Percentiles rank a stretch among this genome's conserved stretches.
These are phyloP conservation scores for Rafetus swinhoei DNA, from an alignment of 2,113 vertebrate species.

Conservation along the genomic window DNA sequence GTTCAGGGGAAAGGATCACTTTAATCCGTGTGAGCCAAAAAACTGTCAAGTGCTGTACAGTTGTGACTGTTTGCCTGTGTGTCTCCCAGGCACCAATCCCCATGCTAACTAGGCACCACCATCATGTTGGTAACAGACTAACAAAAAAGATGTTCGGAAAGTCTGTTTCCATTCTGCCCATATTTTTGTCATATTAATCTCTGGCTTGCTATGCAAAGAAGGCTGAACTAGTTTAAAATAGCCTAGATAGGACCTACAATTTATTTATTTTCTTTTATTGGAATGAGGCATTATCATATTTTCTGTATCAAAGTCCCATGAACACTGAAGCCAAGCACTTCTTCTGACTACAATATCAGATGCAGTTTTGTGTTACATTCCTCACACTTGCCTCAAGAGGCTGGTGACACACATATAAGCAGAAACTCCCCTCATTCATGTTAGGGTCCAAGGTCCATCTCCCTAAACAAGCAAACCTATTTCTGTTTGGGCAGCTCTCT, in stretches of 20 bases:
- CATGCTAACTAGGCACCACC: background rate
- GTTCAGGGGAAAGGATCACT: conserved; percentile 14
- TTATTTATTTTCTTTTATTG: background rate
- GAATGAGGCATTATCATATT: background rate
- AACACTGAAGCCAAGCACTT: background rate
- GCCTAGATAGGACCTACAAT: background rate
- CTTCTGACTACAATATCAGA: background rate
- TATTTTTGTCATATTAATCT: background rate
- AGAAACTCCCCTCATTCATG: background rate
- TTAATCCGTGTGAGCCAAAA: conserved; percentile 9
- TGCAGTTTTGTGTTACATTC: background rate
- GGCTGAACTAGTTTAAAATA: background rate
- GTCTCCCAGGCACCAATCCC: background rate
- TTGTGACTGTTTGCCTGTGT: background rate
- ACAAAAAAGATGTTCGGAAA: background rate
- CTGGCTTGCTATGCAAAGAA: background rate
- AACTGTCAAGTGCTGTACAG: background rate
- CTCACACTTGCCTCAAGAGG: background rate
- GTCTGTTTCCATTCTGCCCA: background rate
- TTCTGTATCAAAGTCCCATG: background rate
- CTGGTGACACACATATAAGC: background rate
- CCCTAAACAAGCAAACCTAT: background rate
- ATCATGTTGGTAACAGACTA: background rate
- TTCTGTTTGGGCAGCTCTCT: background rate
- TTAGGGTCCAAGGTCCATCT: background rate